A percentile compares a stretch with the other conserved stretches of the same genome.
Conservation (phyloP, 2,888 invertebrate species). For the Leistus spinibarbis region DNA sequence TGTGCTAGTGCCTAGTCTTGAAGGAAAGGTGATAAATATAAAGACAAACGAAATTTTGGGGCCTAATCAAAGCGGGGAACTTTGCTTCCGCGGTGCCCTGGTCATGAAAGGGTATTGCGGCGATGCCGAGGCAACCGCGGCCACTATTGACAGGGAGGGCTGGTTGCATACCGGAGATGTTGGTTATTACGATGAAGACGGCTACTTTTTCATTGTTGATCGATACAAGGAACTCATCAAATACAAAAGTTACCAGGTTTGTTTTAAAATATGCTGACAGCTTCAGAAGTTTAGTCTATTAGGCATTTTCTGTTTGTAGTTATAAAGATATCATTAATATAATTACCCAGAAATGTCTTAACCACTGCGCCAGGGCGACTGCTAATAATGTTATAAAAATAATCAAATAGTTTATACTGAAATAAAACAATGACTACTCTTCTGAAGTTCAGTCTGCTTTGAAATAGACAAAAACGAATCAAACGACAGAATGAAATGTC, state of each 20-base stretch:
- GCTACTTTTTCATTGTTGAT: constrained; percentile 81
- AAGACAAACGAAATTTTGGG: constrained; percentile 67
- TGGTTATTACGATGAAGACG: constrained; percentile 79
- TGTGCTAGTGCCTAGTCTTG: constrained; percentile 64
- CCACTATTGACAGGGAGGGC: constrained; percentile 72
- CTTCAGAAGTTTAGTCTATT: too few relatives aligned
- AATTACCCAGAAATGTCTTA: too few relatives aligned
- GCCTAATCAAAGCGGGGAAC: constrained; percentile 58
- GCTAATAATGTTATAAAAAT: too few relatives aligned
- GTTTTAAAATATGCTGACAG: not conserved
- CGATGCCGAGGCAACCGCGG: constrained; percentile 62
- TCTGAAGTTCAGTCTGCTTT: too few relatives aligned
- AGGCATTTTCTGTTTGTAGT: too few relatives aligned
- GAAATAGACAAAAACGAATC: too few relatives aligned
- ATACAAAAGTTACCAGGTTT: constrained; percentile 83
- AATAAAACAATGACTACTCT: too few relatives aligned
- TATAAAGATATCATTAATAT: too few relatives aligned
- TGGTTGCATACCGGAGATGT: constrained; percentile 83
- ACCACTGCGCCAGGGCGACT: too few relatives aligned
- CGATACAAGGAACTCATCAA: constrained; percentile 89
- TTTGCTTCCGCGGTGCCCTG: not conserved
- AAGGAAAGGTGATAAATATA: constrained; percentile 67
- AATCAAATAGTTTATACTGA: too few relatives aligned
- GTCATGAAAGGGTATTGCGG: not conserved
- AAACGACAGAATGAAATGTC: too few relatives aligned